A percentile compares a stretch with the other conserved stretches of the same genome.
Evolutionary conservation across 2,888 invertebrate species (phyloP).

Genomic region (Drosophila pseudotakahashii): DNA sequence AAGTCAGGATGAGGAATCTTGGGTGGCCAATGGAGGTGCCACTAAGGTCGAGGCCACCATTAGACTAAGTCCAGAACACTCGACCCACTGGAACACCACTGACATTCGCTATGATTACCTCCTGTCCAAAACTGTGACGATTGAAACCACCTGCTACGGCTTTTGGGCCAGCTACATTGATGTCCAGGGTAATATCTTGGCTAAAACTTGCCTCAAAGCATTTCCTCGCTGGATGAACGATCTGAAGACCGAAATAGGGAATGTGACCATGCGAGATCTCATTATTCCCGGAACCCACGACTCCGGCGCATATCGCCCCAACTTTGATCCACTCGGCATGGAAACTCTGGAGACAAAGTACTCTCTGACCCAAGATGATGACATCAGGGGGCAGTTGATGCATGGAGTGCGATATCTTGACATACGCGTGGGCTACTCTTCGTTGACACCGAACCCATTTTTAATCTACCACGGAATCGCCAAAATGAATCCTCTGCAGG

Average conservation of each 20-base stretch:
- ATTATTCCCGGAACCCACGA: slow-evolving; percentile 90
- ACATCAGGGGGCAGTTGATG: slow-evolving; percentile 86
- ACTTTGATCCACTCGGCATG: slow-evolving; percentile 76
- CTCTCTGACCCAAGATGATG: slow-evolving; percentile 86
- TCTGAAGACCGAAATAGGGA: slow-evolving; percentile 83
- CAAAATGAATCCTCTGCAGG: too few relatives aligned
- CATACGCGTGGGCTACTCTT: slow-evolving; percentile 86
- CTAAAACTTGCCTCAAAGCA: slow-evolving; percentile 85
- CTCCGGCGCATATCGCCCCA: slow-evolving; percentile 86
- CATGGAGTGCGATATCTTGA: slow-evolving; percentile 87
- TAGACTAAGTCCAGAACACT: too few relatives aligned
- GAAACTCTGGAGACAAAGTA: slow-evolving; percentile 85
- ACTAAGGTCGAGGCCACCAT: too few relatives aligned
- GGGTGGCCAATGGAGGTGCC: too few relatives aligned
- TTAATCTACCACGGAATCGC: too few relatives aligned
- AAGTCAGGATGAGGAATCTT: too few relatives aligned
- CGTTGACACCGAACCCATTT: too few relatives aligned
- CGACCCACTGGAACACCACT: too few relatives aligned
- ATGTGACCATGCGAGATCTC: slow-evolving; percentile 85
- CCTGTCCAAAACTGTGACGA: too few relatives aligned
- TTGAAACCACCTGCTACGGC: too few relatives aligned
- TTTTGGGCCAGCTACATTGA: slow-evolving; percentile 82
- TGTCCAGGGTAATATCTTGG: slow-evolving; percentile 78
- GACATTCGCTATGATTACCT: too few relatives aligned
- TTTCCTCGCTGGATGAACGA: slow-evolving; percentile 87